Conservation (phyloP, 2,113 vertebrate species). For the Raja brachyura region DNA sequence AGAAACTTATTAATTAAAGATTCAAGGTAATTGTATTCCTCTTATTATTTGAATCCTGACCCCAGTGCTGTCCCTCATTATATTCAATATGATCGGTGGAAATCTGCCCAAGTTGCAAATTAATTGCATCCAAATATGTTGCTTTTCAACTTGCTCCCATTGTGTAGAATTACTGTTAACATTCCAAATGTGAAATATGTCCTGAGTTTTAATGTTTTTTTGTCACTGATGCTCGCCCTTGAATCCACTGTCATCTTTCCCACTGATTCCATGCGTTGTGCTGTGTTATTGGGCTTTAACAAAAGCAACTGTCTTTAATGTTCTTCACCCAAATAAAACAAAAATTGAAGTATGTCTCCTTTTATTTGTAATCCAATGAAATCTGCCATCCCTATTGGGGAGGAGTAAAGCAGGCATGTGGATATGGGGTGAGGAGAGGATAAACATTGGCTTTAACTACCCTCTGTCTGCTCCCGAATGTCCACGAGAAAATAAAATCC, state of each 20-base stretch:
- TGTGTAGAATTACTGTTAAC: background rate
- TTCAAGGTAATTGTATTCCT: no score
- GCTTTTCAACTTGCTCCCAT: background rate
- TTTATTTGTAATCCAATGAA: background rate
- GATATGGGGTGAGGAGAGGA: background rate
- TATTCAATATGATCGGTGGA: no score
- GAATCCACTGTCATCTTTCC: background rate
- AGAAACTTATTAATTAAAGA: background rate
- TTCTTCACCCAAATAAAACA: background rate
- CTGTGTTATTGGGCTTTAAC: background rate
- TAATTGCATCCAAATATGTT: background rate
- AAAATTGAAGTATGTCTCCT: background rate
- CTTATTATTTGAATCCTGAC: background rate
- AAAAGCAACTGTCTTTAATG: background rate
- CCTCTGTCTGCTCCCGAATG: background rate
- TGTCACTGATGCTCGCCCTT: background rate
- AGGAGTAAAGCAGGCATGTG: no score
- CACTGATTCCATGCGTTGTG: background rate
- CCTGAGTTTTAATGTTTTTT: background rate
- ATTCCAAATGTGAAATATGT: background rate
- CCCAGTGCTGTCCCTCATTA: background rate
- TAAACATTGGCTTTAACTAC: background rate
- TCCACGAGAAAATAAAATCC: background rate
- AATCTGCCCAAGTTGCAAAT: background rate
- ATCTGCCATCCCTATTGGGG: background rate